A percentile compares a stretch with the other conserved stretches of the same genome.
Evolutionary conservation across 2,113 vertebrate genomes (phyloP).

Genomic region (Cervus canadensis): DNA sequence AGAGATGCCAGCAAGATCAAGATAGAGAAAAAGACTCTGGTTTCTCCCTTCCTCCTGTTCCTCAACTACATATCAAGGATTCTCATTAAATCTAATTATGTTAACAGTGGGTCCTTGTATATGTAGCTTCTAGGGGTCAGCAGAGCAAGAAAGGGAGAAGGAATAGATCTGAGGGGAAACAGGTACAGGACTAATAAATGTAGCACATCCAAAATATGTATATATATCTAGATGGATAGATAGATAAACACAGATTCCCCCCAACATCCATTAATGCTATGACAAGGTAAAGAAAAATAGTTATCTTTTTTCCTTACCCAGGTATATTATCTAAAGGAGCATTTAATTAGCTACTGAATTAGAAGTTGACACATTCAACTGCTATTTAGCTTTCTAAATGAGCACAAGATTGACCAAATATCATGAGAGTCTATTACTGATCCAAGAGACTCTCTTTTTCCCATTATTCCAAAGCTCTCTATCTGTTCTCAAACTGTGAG

Average conservation of each 20-base stretch:
- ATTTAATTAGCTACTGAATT: conserved; percentile 24
- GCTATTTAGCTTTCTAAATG: not conserved
- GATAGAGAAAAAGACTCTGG: not conserved
- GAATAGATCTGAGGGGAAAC: not conserved
- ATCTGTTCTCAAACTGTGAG: not conserved
- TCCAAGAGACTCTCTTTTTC: not conserved
- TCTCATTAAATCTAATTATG: not conserved
- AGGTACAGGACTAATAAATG: not conserved
- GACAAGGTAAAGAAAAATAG: not conserved
- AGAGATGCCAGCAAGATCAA: not conserved
- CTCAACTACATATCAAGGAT: not conserved
- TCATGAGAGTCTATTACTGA: not conserved
- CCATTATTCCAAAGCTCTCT: not conserved
- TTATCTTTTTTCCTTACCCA: not conserved
- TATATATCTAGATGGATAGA: not conserved
- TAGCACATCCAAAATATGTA: not conserved
- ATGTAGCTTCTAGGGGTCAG: not conserved
- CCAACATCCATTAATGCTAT: not conserved
- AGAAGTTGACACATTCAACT: not conserved
- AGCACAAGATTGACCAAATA: not conserved
- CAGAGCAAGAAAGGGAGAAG: not conserved
- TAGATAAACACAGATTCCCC: not conserved
- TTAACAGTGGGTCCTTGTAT: not conserved
- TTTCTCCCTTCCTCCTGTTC: not conserved
- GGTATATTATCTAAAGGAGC: not conserved